Base-by-base conservation (phyloP, 2,888 invertebrate genomes). In the Drosophila nr. perissopoda region DNA sequence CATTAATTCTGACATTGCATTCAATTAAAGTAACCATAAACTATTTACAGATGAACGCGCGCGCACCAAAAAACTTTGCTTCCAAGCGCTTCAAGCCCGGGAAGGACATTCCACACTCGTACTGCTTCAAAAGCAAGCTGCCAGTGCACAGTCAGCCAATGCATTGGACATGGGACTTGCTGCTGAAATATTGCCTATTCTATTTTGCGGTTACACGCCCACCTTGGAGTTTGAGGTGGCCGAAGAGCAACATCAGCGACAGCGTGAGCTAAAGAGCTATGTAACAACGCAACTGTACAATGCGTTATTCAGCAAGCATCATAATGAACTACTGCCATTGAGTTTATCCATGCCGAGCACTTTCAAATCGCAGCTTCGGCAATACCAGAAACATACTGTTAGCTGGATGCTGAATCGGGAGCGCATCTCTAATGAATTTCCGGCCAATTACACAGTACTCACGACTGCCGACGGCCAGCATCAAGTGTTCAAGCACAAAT, bases 381-480 rank as follows among this genome's bases (percentile, higher is more conserved):
- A 94, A 2, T 97, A 96, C 90, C 97, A 97, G 91, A 90, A 92
- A 69, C 92, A 94, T 54, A 96, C 96, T 33, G 95, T 96, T 0
- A 88, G 91, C 42, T 97, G 97, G 97, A 95, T 97, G 95, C 80
- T 96, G 2, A 78, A 93, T 13, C 93, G 94, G 61, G 96, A 97
- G 91, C 87, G 85, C 42, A 25, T 69, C 45, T 16, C 53, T 0
- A 65, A 74, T 16, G 49, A 65, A 7, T 49, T 77, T 27, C 57
- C 83, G 4, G 74, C 67, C 49, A 87, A 84, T 18, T 92, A 83
- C 60, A 77, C 66, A 3, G 36, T 63, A 6, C 67, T 91, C 0
- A 63, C 69, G 0, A 72, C 92, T 1, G 74, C 70, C 4, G 89
- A 90, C 57, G 79, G 82, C 1, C 62, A 59, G 4, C 76, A 67